Conservation (phyloP, 2,888 invertebrate species). For the Xanthorhoe spadicearia region DNA sequence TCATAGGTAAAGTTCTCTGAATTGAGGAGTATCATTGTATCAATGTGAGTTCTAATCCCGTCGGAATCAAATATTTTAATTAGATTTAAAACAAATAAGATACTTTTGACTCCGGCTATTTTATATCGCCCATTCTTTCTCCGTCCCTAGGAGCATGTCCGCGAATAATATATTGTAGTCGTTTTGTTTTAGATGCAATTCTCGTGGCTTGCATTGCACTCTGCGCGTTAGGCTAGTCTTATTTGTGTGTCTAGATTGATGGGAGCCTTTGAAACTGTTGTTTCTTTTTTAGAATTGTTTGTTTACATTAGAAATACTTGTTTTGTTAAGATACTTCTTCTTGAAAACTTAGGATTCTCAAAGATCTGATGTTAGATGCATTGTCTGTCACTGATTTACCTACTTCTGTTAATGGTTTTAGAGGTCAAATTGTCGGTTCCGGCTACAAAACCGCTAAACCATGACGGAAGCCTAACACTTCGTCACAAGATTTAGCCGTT, state of each 20-base stretch:
- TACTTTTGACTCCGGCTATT: neutral
- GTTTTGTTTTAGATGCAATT: slow-evolving; percentile 32
- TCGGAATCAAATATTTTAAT: neutral
- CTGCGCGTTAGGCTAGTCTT: slow-evolving; percentile 25
- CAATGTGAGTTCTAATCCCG: too few species aligned
- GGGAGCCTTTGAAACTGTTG: slow-evolving; percentile 26
- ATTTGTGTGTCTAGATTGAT: slow-evolving; percentile 34
- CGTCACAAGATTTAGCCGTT: too few species aligned
- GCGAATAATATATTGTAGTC: slow-evolving; percentile 24
- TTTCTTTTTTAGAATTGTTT: slow-evolving; percentile 5
- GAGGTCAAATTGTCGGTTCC: too few species aligned
- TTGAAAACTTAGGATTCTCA: neutral
- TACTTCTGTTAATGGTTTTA: too few species aligned
- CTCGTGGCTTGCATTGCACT: slow-evolving; percentile 20
- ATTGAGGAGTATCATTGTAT: too few species aligned
- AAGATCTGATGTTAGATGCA: neutral
- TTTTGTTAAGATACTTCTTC: slow-evolving; percentile 9
- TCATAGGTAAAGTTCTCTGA: too few species aligned
- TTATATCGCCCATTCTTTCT: neutral
- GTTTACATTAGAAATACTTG: slow-evolving; percentile 1
- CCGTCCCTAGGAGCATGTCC: slow-evolving; percentile 44
- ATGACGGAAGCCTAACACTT: too few species aligned
- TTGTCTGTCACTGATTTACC: too few species aligned
- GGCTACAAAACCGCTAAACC: too few species aligned
- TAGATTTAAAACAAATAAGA: too few species aligned